phyloP scores from a whole-genome alignment of 2,113 vertebrate genomes.

The Probosciger aterrimus region DNA sequence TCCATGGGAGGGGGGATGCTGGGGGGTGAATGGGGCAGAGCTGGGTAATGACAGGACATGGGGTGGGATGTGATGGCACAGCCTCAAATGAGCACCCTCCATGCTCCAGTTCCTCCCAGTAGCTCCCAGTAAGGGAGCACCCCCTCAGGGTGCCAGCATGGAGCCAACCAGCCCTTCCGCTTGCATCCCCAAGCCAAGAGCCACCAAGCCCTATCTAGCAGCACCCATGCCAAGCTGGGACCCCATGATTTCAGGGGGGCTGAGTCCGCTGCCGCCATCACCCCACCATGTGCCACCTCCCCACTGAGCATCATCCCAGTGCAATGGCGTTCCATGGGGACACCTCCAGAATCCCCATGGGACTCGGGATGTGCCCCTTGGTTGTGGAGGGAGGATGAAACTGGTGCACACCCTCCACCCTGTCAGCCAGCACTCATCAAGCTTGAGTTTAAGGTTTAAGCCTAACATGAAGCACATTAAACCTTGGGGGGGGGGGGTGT shows the following conservation, averaged over 20 bases:
- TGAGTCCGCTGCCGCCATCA: neutral
- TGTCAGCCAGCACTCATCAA: neutral
- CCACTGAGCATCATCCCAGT: rapidly evolving
- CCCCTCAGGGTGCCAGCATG: neutral
- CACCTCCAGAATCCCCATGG: rapidly evolving
- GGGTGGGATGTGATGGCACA: rapidly evolving
- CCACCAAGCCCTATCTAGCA: neutral
- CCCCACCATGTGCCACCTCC: neutral
- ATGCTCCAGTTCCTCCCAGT: neutral
- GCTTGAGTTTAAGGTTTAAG: neutral
- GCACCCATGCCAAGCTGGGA: rapidly evolving
- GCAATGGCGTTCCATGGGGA: neutral
- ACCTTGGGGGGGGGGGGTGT: rapidly evolving
- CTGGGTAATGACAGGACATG: rapidly evolving
- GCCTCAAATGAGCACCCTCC: neutral
- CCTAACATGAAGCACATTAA: rapidly evolving
- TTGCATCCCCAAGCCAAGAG: neutral
- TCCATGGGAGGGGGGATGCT: neutral
- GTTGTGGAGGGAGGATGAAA: rapidly evolving
- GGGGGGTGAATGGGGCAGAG: neutral
- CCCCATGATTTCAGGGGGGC: too few species aligned
- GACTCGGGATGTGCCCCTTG: rapidly evolving
- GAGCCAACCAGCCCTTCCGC: neutral
- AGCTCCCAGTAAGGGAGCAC: neutral
- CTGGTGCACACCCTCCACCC: rapidly evolving